Evolutionary conservation across 2,113 vertebrate species (phyloP), one percentile per base, ranked within the genome.

Genomic region (Puntigrus tetrazona): DNA sequence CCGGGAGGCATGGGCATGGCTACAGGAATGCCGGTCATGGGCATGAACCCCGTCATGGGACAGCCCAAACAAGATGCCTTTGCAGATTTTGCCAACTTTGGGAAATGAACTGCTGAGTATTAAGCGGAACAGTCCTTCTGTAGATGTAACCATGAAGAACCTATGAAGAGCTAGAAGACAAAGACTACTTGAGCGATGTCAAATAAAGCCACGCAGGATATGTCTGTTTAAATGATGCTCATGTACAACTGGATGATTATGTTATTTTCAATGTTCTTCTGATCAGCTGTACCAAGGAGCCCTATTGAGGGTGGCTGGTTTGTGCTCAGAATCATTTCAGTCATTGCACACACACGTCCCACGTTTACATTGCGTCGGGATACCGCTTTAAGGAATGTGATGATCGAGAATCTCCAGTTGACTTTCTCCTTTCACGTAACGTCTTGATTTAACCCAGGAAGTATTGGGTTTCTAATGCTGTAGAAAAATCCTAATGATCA

Each of bases 1-100:
- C 91, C 94, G 0, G 92, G 94, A 88, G 85, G 93, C 0, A 90
- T 96, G 93, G 95, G 95, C 59, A 95, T 97, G 95, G 95, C 94
- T 41, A 89, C 95, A 78, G 88, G 94, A 43, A 87, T 82, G 78
- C 63, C 85, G 18, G 87, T 89, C 9, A 92, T 92, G 91, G 91
- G 90, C 9, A 94, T 96, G 93, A 92, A 93, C 91, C 90, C 96
- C 82, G 93, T 91, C 88, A 94, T 96, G 95, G 94, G 91, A 90
- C 89, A 96, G 95, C 88, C 95, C 95, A 92, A 99, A 97, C 95
- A 97, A 95, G 90, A 99, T 94, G 97, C 97, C 95, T 99, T 99
- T 90, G 97, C 97, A 92, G 97, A 98, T 92, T 99, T 99, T 80
- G 97, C 94, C 93, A 99, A 98, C 95, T 99, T 99, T 93, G 96